Conservation (phyloP, 2,797 vertebrate genomes). For the Scolopax bukidnonensis region DNA sequence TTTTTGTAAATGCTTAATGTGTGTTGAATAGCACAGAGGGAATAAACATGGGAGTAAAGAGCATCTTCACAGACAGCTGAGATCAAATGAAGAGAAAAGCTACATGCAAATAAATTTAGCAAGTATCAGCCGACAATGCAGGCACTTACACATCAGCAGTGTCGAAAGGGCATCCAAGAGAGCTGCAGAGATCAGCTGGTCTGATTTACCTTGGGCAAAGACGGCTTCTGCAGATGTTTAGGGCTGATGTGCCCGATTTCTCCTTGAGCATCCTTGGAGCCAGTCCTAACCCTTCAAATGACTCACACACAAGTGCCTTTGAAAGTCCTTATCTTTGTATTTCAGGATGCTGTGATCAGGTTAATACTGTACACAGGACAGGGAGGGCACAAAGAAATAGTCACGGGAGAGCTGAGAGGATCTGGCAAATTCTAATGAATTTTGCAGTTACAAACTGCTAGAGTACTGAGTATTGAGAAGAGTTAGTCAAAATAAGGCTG, state of each 20-base stretch:
- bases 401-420: not conserved
- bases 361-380: fast-evolving
- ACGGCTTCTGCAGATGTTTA: not conserved
- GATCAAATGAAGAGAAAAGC: not conserved
- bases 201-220: not conserved
- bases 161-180: not conserved
- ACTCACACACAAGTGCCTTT: not conserved
- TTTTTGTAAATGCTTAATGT: not conserved
- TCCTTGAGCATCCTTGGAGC: not conserved
- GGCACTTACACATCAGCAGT: not conserved
- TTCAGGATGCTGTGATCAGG: not conserved
- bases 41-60: not conserved
- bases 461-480: not conserved
- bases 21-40: not conserved
- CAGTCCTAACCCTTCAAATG: fast-evolving
- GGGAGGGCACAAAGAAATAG: not conserved
- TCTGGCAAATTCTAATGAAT: not conserved
- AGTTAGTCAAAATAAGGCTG: not conserved
- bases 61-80: not conserved
- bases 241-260: not conserved
- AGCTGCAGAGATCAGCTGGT: not conserved
- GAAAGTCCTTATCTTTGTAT: not conserved
- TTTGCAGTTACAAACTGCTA: not conserved
- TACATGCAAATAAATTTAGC: not conserved
- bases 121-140: not conserved